Evolutionary conservation across 2,113 vertebrate species (phyloP), one percentile per base, ranked within the genome.

Genomic region (Seriola rivoliana): DNA sequence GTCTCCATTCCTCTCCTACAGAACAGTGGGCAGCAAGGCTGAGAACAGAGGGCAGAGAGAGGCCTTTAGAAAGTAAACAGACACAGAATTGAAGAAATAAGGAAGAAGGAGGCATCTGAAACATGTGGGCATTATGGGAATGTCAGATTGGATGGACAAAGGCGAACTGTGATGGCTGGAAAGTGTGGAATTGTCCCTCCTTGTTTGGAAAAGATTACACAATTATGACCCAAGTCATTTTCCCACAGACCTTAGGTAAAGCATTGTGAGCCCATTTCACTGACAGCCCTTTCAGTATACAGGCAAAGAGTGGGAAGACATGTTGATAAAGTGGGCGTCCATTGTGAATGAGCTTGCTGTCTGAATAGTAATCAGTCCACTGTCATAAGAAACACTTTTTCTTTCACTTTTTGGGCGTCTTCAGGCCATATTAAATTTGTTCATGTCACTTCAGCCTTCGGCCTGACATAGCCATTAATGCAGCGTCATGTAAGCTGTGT

Each of bases 51-150:
- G 82, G 92, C 91, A 97, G 96, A 97, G 97, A 97, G 94, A 93
- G 92, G 87, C 91, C 89, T 96, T 98, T 97, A 96, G 95, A 98
- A 96, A 91, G 92, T 98, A 97, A 98, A 99, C 97, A 99, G 97
- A 96, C 93, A 95, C 93, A 94, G 95, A 97, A 98, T 98, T 98
- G 97, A 99, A 96, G 97, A 97, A 98, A 99, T 96, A 97, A 97
- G 97, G 97, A 99, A 97, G 96, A 97, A 77, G 93, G 79, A 92
- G 97, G 97, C 92, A 98, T 99, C 93, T 93, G 89, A 96, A 95
- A 95, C 97, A 98, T 96, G 97, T 95, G 97, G 96, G 95, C 97
- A 97, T 97, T 96, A 96, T 92, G 96, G 94, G 97, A 98, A 99
- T 98, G 97, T 94, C 78, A 84, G 76, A 80, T 85, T 89, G 84